These are phyloP conservation scores for Taeniopygia guttata DNA, from an alignment of 2,797 vertebrate species.

Conservation along the genomic window DNA sequence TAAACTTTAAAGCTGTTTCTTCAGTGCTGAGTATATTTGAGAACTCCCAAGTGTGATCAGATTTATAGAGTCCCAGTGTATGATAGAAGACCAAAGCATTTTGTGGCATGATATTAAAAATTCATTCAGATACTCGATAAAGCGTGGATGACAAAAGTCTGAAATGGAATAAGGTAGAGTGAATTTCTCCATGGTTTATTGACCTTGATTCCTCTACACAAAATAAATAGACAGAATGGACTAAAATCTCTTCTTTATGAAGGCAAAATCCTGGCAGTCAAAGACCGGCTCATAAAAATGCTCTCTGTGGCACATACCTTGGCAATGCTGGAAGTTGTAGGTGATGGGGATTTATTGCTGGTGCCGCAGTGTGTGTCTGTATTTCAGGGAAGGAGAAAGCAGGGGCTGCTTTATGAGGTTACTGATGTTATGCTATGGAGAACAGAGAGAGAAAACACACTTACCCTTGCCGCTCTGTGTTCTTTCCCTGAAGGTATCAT, in stretches of 20 bases:
- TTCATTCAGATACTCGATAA: slow-evolving; percentile 78
- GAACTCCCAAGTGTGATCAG: slow-evolving; percentile 81
- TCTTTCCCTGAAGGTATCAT: slow-evolving; percentile 45
- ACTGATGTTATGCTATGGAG: slow-evolving; percentile 51
- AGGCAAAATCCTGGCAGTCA: slow-evolving; percentile 72
- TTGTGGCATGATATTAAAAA: slow-evolving; percentile 79
- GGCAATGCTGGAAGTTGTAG: slow-evolving; percentile 45
- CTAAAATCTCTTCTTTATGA: slow-evolving; percentile 78
- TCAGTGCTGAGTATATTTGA: slow-evolving; percentile 75
- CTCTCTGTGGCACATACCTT: slow-evolving; percentile 63
- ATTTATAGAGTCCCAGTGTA: slow-evolving; percentile 78
- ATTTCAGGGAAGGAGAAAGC: slow-evolving; percentile 59
- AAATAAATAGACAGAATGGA: slow-evolving; percentile 78
- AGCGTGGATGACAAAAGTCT: slow-evolving; percentile 77
- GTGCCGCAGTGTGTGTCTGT: slow-evolving; percentile 26
- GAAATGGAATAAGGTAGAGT: slow-evolving; percentile 74
- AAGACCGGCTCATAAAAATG: slow-evolving; percentile 71
- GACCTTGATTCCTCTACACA: slow-evolving; percentile 77
- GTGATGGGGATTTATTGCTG: slow-evolving; percentile 65
- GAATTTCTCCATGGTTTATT: slow-evolving; percentile 78
- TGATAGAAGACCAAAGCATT: slow-evolving; percentile 80
- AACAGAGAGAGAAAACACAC: slow-evolving; percentile 44
- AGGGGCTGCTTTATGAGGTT: slow-evolving; percentile 61
- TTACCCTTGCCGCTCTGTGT: not conserved
- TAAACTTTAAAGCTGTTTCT: slow-evolving; percentile 83